A percentile compares a stretch with the other conserved stretches of the same genome.
These are phyloP conservation scores for Sandelia bainsii DNA, from an alignment of 2,797 vertebrate species.

Conservation along the genomic window DNA sequence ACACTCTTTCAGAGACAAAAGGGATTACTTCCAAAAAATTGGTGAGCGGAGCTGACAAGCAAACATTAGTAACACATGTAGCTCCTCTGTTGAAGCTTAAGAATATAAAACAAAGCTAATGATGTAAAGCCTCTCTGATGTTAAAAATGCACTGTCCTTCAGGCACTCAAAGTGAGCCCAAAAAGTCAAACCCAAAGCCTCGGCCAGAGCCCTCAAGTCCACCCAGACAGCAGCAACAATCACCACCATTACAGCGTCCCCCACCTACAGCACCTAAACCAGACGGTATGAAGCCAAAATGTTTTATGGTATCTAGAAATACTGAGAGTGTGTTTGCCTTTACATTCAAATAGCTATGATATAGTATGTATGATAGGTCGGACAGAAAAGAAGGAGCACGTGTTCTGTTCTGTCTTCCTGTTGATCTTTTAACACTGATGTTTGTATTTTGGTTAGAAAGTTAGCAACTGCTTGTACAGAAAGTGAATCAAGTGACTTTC, in stretches of 20 bases:
- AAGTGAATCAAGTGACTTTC: not conserved
- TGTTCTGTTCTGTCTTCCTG: not conserved
- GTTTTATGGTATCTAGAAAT: not conserved
- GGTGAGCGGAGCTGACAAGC: conserved; percentile 80
- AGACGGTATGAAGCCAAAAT: conserved; percentile 57
- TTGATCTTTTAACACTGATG: not conserved
- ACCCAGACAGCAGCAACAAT: not conserved
- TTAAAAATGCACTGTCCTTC: conserved; percentile 6
- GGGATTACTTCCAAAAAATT: conserved; percentile 89
- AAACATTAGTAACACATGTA: not conserved
- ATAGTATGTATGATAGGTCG: not conserved
- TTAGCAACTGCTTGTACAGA: not conserved
- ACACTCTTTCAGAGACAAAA: conserved; percentile 88
- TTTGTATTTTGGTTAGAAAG: not conserved
- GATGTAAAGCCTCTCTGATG: too few species aligned
- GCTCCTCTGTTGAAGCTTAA: not conserved
- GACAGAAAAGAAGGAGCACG: not conserved
- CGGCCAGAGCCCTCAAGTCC: conserved; percentile 26
- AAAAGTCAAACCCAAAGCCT: conserved; percentile 45
- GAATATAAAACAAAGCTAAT: too few species aligned
- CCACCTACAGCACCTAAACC: conserved; percentile 57
- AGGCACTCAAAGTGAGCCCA: conserved; percentile 76
- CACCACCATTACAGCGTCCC: conserved; percentile 24
- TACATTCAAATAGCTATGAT: not conserved
- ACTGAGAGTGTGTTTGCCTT: not conserved